These are phyloP conservation scores for Euwallacea similis DNA, from an alignment of 1,140 invertebrate species.

Conservation along the genomic window DNA sequence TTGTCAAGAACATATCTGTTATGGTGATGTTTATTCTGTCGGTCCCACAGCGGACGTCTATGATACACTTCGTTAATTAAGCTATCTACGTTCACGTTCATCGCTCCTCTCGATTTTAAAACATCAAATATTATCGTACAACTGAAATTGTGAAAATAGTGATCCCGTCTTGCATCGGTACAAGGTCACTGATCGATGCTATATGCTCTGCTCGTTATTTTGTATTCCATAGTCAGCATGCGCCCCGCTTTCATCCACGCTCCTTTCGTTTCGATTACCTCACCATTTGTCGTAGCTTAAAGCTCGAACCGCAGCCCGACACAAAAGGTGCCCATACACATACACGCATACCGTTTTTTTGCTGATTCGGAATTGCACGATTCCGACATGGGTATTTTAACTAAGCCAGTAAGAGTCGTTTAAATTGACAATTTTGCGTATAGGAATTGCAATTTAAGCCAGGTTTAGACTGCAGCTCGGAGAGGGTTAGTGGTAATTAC, in stretches of 20 bases:
- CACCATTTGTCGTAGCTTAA: no score
- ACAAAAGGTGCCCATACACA: no score
- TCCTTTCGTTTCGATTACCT: not conserved
- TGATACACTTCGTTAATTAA: slow-evolving; percentile 39
- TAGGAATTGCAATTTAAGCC: no score
- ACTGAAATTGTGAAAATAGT: not conserved
- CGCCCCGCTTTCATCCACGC: not conserved
- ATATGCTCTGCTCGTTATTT: not conserved
- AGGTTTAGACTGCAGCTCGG: no score
- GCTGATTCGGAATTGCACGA: no score
- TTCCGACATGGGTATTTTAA: no score
- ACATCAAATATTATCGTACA: not conserved
- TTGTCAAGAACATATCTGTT: slow-evolving; percentile 42
- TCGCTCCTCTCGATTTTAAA: not conserved
- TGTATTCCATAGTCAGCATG: not conserved
- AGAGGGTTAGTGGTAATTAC: no score
- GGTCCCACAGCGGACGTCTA: slow-evolving; percentile 37
- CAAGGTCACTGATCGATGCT: not conserved
- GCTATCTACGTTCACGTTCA: slow-evolving; percentile 29
- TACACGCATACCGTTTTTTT: no score
- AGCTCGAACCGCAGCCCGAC: no score
- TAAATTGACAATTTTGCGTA: no score
- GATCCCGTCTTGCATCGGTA: not conserved
- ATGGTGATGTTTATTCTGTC: slow-evolving; percentile 37
- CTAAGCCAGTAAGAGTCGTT: no score